Evolutionary conservation across 1,140 invertebrate species (phyloP).

Genomic region (Drosophila melanica): DNA sequence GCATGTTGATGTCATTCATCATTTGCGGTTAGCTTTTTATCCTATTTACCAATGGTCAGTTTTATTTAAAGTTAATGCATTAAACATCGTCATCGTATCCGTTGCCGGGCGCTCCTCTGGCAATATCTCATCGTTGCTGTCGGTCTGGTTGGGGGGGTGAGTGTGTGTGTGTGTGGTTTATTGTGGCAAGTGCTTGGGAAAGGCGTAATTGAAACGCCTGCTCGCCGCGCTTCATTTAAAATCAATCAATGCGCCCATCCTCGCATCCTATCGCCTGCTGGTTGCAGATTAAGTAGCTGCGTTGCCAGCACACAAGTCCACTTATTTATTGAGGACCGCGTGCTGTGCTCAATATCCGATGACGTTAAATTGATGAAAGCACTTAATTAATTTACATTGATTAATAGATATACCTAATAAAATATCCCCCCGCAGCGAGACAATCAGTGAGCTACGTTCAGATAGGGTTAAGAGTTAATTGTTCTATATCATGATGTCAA

Average conservation of each 20-base stretch:
- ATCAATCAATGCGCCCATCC: constrained; percentile 66
- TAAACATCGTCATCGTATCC: neutral
- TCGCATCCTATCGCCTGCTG: constrained; percentile 33
- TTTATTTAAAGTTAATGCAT: neutral
- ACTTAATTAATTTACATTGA: constrained; percentile 66
- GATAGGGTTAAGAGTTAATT: constrained; percentile 27
- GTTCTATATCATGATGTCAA: constrained; percentile 7
- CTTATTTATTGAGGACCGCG: constrained; percentile 14
- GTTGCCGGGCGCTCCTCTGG: neutral
- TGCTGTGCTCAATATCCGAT: constrained; percentile 52
- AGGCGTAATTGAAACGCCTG: constrained; percentile 70
- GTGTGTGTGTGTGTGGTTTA: neutral
- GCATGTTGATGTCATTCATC: constrained; percentile 39
- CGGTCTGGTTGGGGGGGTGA: neutral
- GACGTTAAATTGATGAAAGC: constrained; percentile 63
- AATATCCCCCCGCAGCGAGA: constrained; percentile 26
- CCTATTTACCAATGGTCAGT: constrained; percentile 1
- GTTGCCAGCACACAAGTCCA: constrained; percentile 1
- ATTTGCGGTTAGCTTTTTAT: constrained; percentile 5
- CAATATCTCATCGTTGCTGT: neutral
- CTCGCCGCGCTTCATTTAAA: constrained; percentile 52
- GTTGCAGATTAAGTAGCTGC: constrained; percentile 25
- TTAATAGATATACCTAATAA: constrained; percentile 42
- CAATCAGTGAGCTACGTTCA: constrained; percentile 26
- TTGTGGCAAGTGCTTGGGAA: constrained; percentile 46